Evolutionary conservation across 2,113 vertebrate species (phyloP), one percentile per base, ranked within the genome.

Genomic region (Pelusios castaneus): DNA sequence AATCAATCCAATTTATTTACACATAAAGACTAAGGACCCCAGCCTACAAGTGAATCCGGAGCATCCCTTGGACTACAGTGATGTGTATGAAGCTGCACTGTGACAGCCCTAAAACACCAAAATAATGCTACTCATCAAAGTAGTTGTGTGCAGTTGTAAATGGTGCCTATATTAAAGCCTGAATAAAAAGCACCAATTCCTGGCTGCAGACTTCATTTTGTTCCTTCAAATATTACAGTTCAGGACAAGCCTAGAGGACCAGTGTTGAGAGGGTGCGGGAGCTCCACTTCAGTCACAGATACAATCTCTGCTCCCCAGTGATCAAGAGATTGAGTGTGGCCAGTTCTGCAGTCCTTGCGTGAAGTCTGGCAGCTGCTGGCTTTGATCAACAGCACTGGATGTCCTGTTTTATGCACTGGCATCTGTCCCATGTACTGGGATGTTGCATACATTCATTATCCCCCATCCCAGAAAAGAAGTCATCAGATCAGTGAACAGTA

Each of bases 391-490:
- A 34, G 16, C 4, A 4, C n/a, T 5, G 2, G 43, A 8, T 16
- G 1, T 88, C 56, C 84, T 70, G 6, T 70, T 89, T 67, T 67
- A 82, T 63, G 27, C 52, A 85, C 67, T 85, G 82, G 92, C 91
- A 89, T 81, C 85, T 89, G 54, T 1, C 86, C 34, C 78, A 67
- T 70, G 89, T 82, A 89, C 56, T 34, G 79, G 93, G 88, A 78
- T 87, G 22, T 47, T 85, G 79, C 55, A 85, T 45, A 49, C 82
- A 63, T 91, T 43, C 85, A 82, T 91, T 76, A 73, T 80, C 87
- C 85, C 34, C 34, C n/a, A 58, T 80, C 92, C 82, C 4, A 13
- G 82, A 21, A 43, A 89, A 92, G 22, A 45, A 45, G 38, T 25
- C 24, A 67, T 51, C 63, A 92, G 90, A 94, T 38, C 77, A 27